phyloP scores from a whole-genome alignment of 2,888 invertebrate genomes.

The Xestobium rufovillosum region DNA sequence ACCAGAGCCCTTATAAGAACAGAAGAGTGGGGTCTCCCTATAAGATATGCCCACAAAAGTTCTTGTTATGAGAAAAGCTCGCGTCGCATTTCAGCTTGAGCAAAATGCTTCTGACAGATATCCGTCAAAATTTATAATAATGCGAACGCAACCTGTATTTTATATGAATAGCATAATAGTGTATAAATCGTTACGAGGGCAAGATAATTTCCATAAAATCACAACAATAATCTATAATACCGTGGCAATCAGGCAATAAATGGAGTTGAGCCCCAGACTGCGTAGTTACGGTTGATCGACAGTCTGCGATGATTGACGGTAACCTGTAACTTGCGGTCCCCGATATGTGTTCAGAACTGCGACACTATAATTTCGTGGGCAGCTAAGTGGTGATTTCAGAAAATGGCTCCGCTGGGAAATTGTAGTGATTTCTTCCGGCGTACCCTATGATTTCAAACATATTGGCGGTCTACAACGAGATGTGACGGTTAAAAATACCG shows the following conservation, averaged over 20 bases:
- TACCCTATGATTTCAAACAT: conserved; percentile 46
- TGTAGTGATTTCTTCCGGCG: conserved; percentile 37
- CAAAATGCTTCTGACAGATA: too few species aligned
- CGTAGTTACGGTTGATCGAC: conserved; percentile 11
- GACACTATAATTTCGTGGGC: conserved; percentile 43
- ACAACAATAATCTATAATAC: neutral
- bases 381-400: conserved; percentile 43
- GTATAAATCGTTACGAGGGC: neutral
- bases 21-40: too few species aligned
- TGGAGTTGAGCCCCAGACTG: neutral
- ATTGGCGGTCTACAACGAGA: conserved; percentile 45
- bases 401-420: conserved; percentile 42
- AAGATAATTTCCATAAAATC: conserved; percentile 1
- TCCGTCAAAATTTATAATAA: too few species aligned
- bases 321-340: conserved; percentile 26
- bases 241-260: neutral
- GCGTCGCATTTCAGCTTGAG: too few species aligned
- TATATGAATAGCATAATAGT: too few species aligned
- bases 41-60: too few species aligned
- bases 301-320: conserved; percentile 19
- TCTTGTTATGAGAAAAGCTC: too few species aligned
- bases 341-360: conserved; percentile 30
- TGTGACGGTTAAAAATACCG: conserved; percentile 43
- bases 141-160: too few species aligned
- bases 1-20: too few species aligned